Evolutionary conservation across 1,140 invertebrate genomes (phyloP).

Genomic region (Sinella curviseta): DNA sequence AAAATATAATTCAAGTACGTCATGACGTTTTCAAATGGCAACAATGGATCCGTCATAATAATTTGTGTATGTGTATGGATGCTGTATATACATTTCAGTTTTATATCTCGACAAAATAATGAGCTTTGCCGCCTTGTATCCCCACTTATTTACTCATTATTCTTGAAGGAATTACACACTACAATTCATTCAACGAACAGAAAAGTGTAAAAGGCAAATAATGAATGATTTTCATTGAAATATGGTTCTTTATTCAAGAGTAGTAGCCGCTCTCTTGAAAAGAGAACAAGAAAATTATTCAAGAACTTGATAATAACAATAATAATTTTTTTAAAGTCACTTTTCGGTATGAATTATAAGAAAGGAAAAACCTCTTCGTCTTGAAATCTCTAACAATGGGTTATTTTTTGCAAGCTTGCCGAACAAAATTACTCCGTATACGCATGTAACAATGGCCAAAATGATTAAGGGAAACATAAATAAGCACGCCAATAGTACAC

Average conservation of each 20-base stretch:
- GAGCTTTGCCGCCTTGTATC: too few relatives aligned
- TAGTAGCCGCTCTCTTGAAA: not conserved
- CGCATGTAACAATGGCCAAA: not conserved
- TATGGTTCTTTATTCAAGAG: not conserved
- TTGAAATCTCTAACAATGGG: not conserved
- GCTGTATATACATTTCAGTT: too few relatives aligned
- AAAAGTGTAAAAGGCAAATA: not conserved
- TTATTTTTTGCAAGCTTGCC: not conserved
- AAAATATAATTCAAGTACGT: not conserved
- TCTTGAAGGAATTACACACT: too few relatives aligned
- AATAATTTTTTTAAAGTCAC: not conserved
- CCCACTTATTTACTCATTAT: too few relatives aligned
- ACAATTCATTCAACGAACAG: not conserved
- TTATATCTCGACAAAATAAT: too few relatives aligned
- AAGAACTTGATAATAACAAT: not conserved
- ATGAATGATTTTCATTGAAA: not conserved
- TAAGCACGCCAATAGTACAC: too few relatives aligned
- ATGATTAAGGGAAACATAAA: too few relatives aligned
- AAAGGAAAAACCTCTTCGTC: not conserved
- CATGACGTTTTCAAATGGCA: not conserved
- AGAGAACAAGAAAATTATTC: not conserved
- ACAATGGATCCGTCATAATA: not conserved
- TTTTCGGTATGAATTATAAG: not conserved
- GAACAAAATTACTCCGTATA: not conserved
- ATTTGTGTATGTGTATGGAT: too few relatives aligned